Percentiles rank a stretch among this genome's conserved stretches.
Evolutionary conservation across 2,797 vertebrate genomes (phyloP).

Genomic region (Mycteria americana): DNA sequence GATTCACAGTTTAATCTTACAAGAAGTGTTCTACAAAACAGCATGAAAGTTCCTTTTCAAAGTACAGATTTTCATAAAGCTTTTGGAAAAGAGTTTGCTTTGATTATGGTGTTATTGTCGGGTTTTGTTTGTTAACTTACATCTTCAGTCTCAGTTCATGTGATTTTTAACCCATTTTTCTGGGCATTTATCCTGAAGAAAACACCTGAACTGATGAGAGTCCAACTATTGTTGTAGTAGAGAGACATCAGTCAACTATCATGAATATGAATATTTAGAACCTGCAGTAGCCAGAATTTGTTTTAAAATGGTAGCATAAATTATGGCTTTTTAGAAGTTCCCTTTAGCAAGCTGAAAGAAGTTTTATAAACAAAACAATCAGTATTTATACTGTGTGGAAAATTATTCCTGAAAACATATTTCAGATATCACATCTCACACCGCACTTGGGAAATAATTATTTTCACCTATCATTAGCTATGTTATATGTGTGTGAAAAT

Average conservation of each 20-base stretch:
- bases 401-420: not conserved
- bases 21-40: not conserved
- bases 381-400: not conserved
- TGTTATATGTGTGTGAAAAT: not conserved
- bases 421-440: not conserved
- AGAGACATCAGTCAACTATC: not conserved
- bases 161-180: not conserved
- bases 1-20: conserved; percentile 25
- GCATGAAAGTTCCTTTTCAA: not conserved
- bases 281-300: not conserved
- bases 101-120: not conserved
- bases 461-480: not conserved
- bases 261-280: not conserved
- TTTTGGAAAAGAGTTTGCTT: not conserved
- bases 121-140: conserved; percentile 5
- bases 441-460: not conserved
- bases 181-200: not conserved
- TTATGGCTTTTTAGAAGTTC: not conserved
- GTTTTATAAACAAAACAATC: not conserved
- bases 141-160: not conserved
- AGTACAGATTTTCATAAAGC: not conserved
- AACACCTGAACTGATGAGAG: not conserved
- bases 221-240: not conserved
- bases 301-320: not conserved
- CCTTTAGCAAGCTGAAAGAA: not conserved